phyloP scores from a whole-genome alignment of 2,888 invertebrate genomes.

The Bellardia pandia region DNA sequence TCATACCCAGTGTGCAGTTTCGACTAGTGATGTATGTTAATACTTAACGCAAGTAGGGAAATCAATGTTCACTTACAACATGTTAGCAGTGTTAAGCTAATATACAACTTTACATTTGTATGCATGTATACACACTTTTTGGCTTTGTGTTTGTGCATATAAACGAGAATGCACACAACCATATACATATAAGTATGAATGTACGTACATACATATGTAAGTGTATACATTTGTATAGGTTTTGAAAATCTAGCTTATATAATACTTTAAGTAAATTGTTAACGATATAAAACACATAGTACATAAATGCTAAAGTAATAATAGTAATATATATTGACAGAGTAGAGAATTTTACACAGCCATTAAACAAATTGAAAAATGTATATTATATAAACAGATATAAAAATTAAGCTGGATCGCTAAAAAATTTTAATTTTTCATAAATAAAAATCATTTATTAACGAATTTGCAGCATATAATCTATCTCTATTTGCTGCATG shows the following conservation, averaged over 20 bases:
- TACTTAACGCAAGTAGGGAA: conserved; percentile 48
- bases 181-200: not conserved
- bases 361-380: conserved; percentile 70
- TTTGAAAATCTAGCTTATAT: conserved; percentile 55
- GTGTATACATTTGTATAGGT: conserved; percentile 39
- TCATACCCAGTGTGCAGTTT: conserved; percentile 45
- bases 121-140: not conserved
- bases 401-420: no score
- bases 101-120: not conserved
- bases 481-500: no score
- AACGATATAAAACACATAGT: conserved; percentile 56
- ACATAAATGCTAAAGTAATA: conserved; percentile 38
- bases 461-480: no score
- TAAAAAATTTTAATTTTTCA: no score
- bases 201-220: not conserved
- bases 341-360: conserved; percentile 51
- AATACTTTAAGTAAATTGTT: conserved; percentile 69
- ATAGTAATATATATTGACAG: conserved; percentile 61
- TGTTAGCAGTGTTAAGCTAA: conserved; percentile 57
- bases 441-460: no score
- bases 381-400: conserved; percentile 4
- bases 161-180: not conserved
- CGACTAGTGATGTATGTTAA: conserved; percentile 30
- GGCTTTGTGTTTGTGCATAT: conserved; percentile 15
- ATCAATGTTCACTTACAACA: conserved; percentile 67